Percentiles rank a stretch among this genome's conserved stretches.
Conservation (phyloP, 2,888 invertebrate genomes). For the Oasisia sp. region DNA sequence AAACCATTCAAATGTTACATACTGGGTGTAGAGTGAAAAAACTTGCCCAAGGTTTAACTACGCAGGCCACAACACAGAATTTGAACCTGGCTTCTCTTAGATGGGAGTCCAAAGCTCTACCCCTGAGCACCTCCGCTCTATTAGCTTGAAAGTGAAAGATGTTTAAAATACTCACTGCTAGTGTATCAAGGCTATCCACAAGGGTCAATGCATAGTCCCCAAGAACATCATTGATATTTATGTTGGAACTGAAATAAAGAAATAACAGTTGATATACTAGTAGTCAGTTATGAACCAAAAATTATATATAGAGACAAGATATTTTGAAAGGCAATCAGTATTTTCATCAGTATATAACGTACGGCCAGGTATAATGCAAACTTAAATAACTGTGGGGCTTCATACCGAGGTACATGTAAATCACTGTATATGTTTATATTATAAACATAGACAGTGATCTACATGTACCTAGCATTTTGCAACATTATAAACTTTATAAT, state of each 20-base stretch:
- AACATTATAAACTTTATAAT: not conserved
- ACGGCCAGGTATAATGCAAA: not conserved
- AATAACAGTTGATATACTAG: not conserved
- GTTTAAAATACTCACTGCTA: constrained; percentile 67
- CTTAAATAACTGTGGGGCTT: not conserved
- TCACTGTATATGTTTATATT: too few species aligned
- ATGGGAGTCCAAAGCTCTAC: too few species aligned
- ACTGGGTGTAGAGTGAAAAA: too few species aligned
- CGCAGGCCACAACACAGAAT: too few species aligned
- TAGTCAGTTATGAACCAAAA: not conserved
- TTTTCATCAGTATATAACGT: not conserved
- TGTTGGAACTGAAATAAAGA: constrained; percentile 69
- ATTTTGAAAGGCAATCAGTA: not conserved
- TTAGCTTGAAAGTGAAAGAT: too few species aligned
- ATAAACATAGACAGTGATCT: too few species aligned
- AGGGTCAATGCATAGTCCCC: constrained; percentile 74
- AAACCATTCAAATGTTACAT: too few species aligned
- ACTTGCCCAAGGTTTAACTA: too few species aligned
- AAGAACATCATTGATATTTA: constrained; percentile 76
- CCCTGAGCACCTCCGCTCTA: too few species aligned
- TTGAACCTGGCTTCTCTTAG: too few species aligned
- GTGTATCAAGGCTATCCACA: constrained; percentile 72
- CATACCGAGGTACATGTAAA: not conserved
- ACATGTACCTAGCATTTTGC: too few species aligned
- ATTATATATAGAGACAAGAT: not conserved